Percentiles rank a stretch among this genome's conserved stretches.
Evolutionary conservation across 2,797 vertebrate genomes (phyloP).

Genomic region (Neomorphus geoffroyi): DNA sequence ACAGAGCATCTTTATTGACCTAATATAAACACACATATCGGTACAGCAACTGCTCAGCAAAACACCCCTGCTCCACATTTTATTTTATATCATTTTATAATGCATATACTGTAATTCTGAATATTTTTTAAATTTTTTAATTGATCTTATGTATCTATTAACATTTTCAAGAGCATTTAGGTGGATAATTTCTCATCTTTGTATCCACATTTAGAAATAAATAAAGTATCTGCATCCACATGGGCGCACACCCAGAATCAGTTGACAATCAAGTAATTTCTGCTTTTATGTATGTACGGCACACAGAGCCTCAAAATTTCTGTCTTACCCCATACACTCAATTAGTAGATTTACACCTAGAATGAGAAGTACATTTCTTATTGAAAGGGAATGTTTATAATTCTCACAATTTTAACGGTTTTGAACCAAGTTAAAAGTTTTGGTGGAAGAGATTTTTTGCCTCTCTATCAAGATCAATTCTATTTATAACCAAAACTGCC

Average conservation of each 20-base stretch:
- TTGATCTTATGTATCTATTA: neutral
- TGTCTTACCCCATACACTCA: neutral
- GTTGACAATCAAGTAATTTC: neutral
- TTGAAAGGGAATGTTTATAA: neutral
- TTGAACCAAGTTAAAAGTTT: neutral
- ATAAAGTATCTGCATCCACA: neutral
- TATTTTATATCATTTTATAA: conserved; percentile 14
- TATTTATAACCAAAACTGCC: neutral
- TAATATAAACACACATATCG: conserved; percentile 53
- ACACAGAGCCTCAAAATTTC: neutral
- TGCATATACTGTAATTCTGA: neutral
- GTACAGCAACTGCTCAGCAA: conserved; percentile 55
- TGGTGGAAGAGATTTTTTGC: neutral
- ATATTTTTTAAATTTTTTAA: neutral
- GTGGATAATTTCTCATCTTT: conserved; percentile 17
- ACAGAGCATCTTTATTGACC: conserved; percentile 87
- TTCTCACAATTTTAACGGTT: neutral
- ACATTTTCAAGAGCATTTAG: neutral
- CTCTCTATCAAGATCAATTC: neutral
- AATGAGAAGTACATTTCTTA: neutral
- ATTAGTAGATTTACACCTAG: neutral
- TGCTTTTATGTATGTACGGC: neutral
- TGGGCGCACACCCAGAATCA: neutral
- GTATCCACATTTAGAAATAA: conserved; percentile 27
- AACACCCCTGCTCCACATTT: conserved; percentile 18